phyloP scores from a whole-genome alignment of 2,797 vertebrate species.

The Pteronotus mesoamericanus region DNA sequence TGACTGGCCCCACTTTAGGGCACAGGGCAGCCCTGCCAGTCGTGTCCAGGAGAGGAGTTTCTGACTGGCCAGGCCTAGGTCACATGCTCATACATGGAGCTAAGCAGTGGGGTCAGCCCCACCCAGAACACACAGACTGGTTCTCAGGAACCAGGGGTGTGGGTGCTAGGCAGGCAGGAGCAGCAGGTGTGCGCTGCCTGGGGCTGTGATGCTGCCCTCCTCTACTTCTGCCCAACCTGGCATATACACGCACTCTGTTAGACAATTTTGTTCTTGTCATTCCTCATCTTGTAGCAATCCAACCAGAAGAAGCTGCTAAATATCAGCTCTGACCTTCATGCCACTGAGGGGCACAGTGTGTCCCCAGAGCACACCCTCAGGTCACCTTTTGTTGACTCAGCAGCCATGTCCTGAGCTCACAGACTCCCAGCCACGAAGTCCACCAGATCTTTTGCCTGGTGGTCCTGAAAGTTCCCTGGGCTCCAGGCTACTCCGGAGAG shows the following conservation, averaged over 20 bases:
- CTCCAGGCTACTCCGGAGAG: not conserved
- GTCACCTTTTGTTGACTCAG: not conserved
- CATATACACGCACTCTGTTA: not conserved
- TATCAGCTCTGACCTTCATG: not conserved
- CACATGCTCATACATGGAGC: not conserved
- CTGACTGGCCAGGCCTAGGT: not conserved
- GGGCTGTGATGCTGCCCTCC: rapidly evolving
- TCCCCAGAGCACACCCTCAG: not conserved
- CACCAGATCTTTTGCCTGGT: not conserved
- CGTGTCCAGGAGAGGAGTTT: not conserved
- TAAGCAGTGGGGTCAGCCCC: not conserved
- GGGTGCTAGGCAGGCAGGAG: not conserved
- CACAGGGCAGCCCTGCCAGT: not conserved
- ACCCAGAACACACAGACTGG: not conserved
- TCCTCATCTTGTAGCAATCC: not conserved
- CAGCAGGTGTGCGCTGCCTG: not conserved
- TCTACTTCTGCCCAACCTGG: not conserved
- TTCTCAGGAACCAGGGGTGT: not conserved
- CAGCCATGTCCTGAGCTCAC: not conserved
- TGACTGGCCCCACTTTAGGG: not conserved
- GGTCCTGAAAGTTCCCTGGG: not conserved
- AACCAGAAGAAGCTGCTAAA: not conserved
- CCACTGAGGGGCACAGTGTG: rapidly evolving
- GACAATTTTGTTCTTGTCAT: not conserved
- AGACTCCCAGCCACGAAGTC: not conserved